phyloP scores from a whole-genome alignment of 2,888 invertebrate species.

The Trachelus tabidus region DNA sequence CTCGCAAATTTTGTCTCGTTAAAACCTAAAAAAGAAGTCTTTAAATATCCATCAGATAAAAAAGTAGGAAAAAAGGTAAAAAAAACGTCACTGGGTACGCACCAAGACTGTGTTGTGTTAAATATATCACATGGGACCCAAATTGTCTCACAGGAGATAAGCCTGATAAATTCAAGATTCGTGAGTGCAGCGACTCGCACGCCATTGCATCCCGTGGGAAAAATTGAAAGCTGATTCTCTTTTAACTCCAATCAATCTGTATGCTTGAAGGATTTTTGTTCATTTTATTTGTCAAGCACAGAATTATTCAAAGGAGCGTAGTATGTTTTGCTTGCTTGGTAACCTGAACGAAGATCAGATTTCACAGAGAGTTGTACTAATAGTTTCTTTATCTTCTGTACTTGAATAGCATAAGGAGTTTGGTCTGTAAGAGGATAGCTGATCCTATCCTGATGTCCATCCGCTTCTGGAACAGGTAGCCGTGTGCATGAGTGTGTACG shows the following conservation, averaged over 20 bases:
- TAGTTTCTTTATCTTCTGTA: neutral
- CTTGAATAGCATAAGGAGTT: neutral
- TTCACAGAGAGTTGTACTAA: conserved; percentile 29
- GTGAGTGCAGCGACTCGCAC: neutral
- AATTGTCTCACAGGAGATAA: neutral
- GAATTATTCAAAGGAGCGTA: neutral
- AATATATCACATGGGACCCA: neutral
- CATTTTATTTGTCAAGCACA: neutral
- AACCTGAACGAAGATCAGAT: neutral
- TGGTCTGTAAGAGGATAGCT: neutral
- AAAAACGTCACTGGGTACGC: neutral
- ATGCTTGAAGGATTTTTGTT: neutral
- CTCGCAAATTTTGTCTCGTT: neutral
- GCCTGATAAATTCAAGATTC: neutral
- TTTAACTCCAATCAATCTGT: neutral
- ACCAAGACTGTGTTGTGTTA: neutral
- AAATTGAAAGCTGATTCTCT: neutral
- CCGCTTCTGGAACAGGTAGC: neutral
- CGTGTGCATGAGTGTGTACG: neutral
- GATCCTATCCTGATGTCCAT: neutral
- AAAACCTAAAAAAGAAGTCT: neutral
- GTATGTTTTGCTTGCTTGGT: neutral
- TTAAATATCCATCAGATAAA: neutral
- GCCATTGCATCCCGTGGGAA: neutral
- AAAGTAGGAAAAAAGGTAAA: no score